Evolutionary conservation across 2,797 vertebrate species (phyloP), one percentile per base, ranked within the genome.

Genomic region (Enteromius mattozi): DNA sequence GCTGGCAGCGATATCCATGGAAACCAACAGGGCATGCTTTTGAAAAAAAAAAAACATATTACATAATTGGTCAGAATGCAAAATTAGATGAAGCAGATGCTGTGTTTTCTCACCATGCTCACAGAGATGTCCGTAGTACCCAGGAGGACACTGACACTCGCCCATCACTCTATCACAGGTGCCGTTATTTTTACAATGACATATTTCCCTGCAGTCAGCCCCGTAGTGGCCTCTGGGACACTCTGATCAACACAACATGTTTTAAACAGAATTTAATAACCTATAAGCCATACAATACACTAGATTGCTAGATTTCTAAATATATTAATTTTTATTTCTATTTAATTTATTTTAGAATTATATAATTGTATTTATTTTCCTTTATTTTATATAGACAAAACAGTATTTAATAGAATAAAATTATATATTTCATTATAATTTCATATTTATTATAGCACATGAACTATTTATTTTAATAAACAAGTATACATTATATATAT

Each of bases 101-200:
- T 4, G 2, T 3, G 33, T 37, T 27, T 45, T 12, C 95, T 95
- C 90, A 97, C 96, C 0, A 86, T 96, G 94, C 30, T 97, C 93
- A 1, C 96, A 97, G 3, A 93, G 84, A 61, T 92, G 94, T 9
- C 96, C 96, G 0, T 96, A 97, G 89, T n/a, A 94, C n/a, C 96
- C 96, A 0, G 87, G 68, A 0, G 86, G 0, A 6, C 96, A 97
- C 83, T 0, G 93, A 86, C 96, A 97, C 81, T 90, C 21, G 0
- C 96, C 96, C 0, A 92, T 94, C 14, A 82, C 56, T 0, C 90
- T 88, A 78, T 96, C 90, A 0, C 96, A 97, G 9, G 88, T 90
- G 27, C 82, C 84, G 0, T 93, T 92, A 89, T 94, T 92, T 49
- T 1, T 90, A 86, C 96, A 97, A 33, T 91, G 2, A n/a, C 96